Conservation (phyloP, 1,140 invertebrate species). For the Ceratina japonica region DNA sequence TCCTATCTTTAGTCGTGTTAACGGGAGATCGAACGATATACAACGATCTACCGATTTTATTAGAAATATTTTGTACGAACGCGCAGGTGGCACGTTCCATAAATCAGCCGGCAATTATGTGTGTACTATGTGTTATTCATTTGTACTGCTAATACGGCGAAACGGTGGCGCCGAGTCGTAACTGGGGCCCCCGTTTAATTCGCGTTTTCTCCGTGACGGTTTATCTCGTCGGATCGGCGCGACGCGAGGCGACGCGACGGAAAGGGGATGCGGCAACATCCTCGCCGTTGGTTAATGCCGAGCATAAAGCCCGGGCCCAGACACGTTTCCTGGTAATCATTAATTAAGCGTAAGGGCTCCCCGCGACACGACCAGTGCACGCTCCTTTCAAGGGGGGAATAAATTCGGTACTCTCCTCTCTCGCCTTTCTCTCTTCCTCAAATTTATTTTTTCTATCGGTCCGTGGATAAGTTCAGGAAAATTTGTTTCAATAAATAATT, state of each 20-base stretch:
- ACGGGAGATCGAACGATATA: no score
- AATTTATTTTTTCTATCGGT: no score
- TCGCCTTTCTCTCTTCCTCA: no score
- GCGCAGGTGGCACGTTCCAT: no score
- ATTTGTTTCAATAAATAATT: no score
- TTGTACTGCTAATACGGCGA: background rate
- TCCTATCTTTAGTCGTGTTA: no score
- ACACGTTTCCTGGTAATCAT: constrained; percentile 78
- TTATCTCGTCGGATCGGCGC: constrained; percentile 62
- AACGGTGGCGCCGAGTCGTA: background rate
- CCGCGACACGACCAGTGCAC: constrained; percentile 61
- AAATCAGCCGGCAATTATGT: no score
- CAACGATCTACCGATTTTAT: no score
- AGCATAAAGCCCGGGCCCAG: constrained; percentile 68
- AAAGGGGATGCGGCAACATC: constrained; percentile 35
- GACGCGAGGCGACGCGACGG: constrained; percentile 5
- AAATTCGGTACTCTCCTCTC: constrained; percentile 32
- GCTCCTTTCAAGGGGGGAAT: constrained; percentile 27
- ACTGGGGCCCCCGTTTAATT: constrained; percentile 4
- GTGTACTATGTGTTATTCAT: no score
- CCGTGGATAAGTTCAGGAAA: no score
- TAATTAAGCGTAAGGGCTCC: constrained; percentile 75
- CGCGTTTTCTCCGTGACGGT: constrained; percentile 27
- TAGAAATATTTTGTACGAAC: no score
- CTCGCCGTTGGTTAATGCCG: constrained; percentile 57